Evolutionary conservation across 1,140 invertebrate species (phyloP).

Genomic region (Aphelinus atriplicis): DNA sequence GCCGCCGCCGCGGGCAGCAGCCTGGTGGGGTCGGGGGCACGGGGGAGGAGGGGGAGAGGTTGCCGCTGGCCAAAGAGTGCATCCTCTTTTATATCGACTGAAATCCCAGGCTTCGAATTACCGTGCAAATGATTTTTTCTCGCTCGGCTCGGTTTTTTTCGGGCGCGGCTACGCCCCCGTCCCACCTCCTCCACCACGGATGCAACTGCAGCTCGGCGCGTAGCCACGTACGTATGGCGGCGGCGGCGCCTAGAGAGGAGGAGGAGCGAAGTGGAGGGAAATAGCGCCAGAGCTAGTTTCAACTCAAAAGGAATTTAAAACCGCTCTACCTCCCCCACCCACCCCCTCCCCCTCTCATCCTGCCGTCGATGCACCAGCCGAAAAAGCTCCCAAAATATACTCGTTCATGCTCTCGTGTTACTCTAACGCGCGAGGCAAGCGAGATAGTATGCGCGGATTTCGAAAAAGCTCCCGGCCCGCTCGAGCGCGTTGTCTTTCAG

Average conservation of each 20-base stretch:
- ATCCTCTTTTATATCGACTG: slow-evolving; percentile 65
- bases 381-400: slow-evolving; percentile 44
- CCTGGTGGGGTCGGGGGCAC: not conserved
- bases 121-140: slow-evolving; percentile 68
- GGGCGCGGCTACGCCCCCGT: slow-evolving; percentile 36
- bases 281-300: slow-evolving; percentile 34
- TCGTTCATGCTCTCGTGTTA: slow-evolving; percentile 49
- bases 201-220: slow-evolving; percentile 12
- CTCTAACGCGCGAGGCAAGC: slow-evolving; percentile 32
- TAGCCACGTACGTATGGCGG: slow-evolving; percentile 43
- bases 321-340: slow-evolving; percentile 42
- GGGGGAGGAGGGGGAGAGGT: not conserved
- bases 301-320: slow-evolving; percentile 67
- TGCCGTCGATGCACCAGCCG: not conserved
- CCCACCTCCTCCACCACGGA: too few relatives aligned
- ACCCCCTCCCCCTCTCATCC: too few relatives aligned
- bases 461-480: slow-evolving; percentile 19
- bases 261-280: not conserved
- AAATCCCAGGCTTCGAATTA: slow-evolving; percentile 68
- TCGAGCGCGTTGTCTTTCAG: slow-evolving; percentile 9
- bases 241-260: slow-evolving; percentile 24
- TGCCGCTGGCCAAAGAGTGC: slow-evolving; percentile 45
- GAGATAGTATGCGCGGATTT: slow-evolving; percentile 38
- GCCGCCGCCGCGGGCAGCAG: not conserved
- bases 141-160: slow-evolving; percentile 54